Evolutionary conservation across 1,140 invertebrate species (phyloP).

Genomic region (Trigoniulus corallinus): DNA sequence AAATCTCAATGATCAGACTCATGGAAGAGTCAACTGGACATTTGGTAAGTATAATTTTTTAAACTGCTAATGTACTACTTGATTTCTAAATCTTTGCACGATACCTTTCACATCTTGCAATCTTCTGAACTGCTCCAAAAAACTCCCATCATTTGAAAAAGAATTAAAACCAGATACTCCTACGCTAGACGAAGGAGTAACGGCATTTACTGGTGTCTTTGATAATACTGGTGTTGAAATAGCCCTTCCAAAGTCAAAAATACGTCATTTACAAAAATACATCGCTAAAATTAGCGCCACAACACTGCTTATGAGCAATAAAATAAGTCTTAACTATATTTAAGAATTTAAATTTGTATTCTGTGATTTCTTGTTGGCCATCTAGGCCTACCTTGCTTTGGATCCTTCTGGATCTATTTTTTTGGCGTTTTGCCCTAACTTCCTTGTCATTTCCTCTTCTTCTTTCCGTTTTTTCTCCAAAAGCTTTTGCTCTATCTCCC

Average conservation of each 20-base stretch:
- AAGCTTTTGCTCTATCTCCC: constrained; percentile 48
- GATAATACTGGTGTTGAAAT: too few species aligned
- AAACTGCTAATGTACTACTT: not conserved
- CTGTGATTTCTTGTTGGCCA: not conserved
- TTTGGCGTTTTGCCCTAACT: not conserved
- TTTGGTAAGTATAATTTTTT: not conserved
- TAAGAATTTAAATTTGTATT: not conserved
- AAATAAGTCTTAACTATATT: not conserved
- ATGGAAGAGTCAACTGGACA: not conserved
- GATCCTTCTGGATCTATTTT: not conserved
- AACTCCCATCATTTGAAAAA: constrained; percentile 65
- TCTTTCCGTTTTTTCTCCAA: constrained; percentile 39
- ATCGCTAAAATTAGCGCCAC: not conserved
- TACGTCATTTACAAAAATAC: not conserved
- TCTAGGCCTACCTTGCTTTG: not conserved
- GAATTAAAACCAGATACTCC: too few species aligned
- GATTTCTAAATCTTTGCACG: too few species aligned
- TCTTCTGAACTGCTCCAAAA: constrained; percentile 58
- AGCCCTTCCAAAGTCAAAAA: too few species aligned
- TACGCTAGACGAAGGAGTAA: constrained; percentile 10
- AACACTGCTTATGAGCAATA: not conserved
- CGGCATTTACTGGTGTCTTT: too few species aligned
- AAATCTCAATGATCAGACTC: not conserved
- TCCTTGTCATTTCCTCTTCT: constrained; percentile 15
- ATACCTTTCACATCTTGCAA: constrained; percentile 20